Evolutionary conservation across 2,888 invertebrate genomes (phyloP).

Genomic region (Dynastes tityus): DNA sequence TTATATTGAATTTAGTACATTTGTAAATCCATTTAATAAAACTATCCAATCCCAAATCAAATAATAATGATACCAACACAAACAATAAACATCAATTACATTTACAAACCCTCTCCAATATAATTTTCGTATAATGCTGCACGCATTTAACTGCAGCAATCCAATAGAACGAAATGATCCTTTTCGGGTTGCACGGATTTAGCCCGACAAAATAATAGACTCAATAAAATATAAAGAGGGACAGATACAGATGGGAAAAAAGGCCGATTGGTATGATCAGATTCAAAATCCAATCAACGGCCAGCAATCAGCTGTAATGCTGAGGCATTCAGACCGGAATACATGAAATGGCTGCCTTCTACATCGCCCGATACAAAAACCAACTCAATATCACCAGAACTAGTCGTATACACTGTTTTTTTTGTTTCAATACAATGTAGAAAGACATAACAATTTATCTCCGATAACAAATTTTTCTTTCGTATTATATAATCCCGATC

Average conservation of each 20-base stretch:
- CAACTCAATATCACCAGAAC: not conserved
- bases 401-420: too few relatives aligned
- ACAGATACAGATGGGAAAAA: conserved; percentile 56
- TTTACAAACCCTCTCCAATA: too few relatives aligned
- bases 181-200: not conserved
- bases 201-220: conserved; percentile 28
- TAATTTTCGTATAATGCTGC: too few relatives aligned
- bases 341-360: conserved; percentile 55
- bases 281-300: conserved; percentile 68
- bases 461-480: too few relatives aligned
- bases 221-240: conserved; percentile 55
- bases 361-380: conserved; percentile 9
- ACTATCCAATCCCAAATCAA: too few relatives aligned
- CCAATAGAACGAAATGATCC: not conserved
- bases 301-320: conserved; percentile 68
- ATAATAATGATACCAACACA: too few relatives aligned
- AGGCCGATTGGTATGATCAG: conserved; percentile 65
- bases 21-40: too few relatives aligned
- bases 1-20: too few relatives aligned
- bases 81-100: too few relatives aligned
- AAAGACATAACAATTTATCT: too few relatives aligned
- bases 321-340: conserved; percentile 64
- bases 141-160: not conserved
- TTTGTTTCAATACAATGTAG: too few relatives aligned
- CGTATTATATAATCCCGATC: too few relatives aligned